Conservation (phyloP, 2,888 invertebrate genomes). For the Macaria notata region DNA sequence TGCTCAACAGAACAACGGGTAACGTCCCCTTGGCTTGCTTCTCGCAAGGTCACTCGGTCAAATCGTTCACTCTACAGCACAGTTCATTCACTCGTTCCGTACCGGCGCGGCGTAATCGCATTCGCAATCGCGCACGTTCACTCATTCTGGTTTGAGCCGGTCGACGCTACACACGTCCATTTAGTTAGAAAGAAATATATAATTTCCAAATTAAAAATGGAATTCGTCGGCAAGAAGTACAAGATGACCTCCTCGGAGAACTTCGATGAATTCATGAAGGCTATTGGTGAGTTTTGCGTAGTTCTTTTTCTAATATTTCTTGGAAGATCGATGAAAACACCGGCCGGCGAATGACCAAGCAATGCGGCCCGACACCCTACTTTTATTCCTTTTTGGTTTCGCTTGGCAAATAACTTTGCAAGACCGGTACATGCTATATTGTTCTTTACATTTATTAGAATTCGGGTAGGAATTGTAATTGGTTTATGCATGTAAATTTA, state of each 20-base stretch:
- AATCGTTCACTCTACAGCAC: slow-evolving; percentile 35
- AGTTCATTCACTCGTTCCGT: slow-evolving; percentile 38
- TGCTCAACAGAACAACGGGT: slow-evolving; percentile 2
- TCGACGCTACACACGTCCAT: slow-evolving; percentile 38
- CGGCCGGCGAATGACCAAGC: slow-evolving; percentile 53
- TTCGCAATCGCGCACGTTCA: slow-evolving; percentile 32
- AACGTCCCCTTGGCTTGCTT: slow-evolving; percentile 8
- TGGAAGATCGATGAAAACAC: slow-evolving; percentile 42
- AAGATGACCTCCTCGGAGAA: slow-evolving; percentile 90
- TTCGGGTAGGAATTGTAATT: too few species aligned
- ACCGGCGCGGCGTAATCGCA: slow-evolving; percentile 2
- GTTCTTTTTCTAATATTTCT: slow-evolving; percentile 1
- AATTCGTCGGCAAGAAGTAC: slow-evolving; percentile 88
- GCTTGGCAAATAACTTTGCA: background rate
- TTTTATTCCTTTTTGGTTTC: slow-evolving; percentile 15
- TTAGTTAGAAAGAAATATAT: background rate
- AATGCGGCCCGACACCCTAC: slow-evolving; percentile 17
- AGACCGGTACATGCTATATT: too few species aligned
- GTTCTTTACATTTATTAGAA: too few species aligned
- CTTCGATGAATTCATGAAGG: slow-evolving; percentile 95
- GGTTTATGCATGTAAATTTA: too few species aligned
- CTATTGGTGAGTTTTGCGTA: slow-evolving; percentile 85
- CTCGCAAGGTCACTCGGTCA: slow-evolving; percentile 18
- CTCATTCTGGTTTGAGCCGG: slow-evolving; percentile 55
- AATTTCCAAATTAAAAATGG: slow-evolving; percentile 54